Evolutionary conservation across 2,888 invertebrate species (phyloP), one percentile per base, ranked within the genome.

Genomic region (Athripsodes cinereus): DNA sequence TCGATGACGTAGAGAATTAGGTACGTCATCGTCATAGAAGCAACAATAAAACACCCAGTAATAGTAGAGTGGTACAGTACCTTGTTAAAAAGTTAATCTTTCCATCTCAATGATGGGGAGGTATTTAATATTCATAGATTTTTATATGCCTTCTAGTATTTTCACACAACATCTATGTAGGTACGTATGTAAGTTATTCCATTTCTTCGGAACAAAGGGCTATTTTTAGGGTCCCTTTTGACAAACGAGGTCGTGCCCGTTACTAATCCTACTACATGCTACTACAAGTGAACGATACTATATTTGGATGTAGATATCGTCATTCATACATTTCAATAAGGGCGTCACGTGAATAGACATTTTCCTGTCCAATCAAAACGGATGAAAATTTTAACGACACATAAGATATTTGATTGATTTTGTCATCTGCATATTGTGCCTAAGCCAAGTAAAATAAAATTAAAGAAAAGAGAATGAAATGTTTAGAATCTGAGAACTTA

Each of bases 221-320:
- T 56, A 52, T 51, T 53, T 55, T 59, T 54, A 51, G 60, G 55
- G 60, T 57, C 49, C 53, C 57, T 54, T n/a, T 51, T 60, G 50
- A 40, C 51, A 55, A 57, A 54, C 46, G 47, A 57, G 60, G 57
- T 55, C 57, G 53, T 46, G 44, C 57, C 51, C 22, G 57, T 60
- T 60, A 60, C 60, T 57, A 60, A 60, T 60, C 60, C 60, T 20
- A 47, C 22, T 52, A 60, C 57, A n/a, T n/a, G n/a, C n/a, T n/a
- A 59, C 55, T 52, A 46, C 58, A 54, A 59, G 53, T 56, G 54
- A 48, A 51, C 40, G 59, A 58, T 60, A 26, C 26, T 26, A 26
- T 10, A 26, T 26, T 26, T 10, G 26, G 26, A 3, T 6, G 10
- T 26, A 6, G 10, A 26, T 26, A 26, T 26, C 26, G 26, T 26